These are phyloP conservation scores for Sinhomidia bicolor DNA, from an alignment of 2,888 invertebrate genomes.

Conservation along the genomic window DNA sequence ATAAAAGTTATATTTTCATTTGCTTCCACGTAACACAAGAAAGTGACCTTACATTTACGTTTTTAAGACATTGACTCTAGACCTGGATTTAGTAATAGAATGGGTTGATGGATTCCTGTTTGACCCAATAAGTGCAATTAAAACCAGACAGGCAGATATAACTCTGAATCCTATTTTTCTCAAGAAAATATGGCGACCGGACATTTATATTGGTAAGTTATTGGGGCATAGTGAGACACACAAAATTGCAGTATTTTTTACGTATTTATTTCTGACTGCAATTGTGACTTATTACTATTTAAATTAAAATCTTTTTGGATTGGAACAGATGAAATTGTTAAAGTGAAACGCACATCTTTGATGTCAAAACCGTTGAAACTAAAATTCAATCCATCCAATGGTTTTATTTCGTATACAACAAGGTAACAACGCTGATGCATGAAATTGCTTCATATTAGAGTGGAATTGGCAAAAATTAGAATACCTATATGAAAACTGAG, in stretches of 20 bases:
- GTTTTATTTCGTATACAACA: conserved; percentile 75
- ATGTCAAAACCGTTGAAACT: conserved; percentile 72
- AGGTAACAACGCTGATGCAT: too few species aligned
- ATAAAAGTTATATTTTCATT: neutral
- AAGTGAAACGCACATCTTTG: conserved; percentile 67
- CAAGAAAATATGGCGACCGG: conserved; percentile 75
- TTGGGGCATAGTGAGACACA: conserved; percentile 41
- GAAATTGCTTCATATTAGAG: too few species aligned
- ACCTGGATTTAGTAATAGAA: conserved; percentile 74
- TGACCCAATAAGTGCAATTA: conserved; percentile 63
- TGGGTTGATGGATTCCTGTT: conserved; percentile 73
- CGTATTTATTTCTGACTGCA: too few species aligned
- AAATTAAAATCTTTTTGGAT: too few species aligned
- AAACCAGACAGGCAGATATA: conserved; percentile 40
- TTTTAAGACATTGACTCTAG: conserved; percentile 67
- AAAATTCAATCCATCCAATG: conserved; percentile 70
- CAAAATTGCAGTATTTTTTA: too few species aligned
- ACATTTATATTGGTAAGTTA: conserved; percentile 74
- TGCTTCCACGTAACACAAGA: neutral
- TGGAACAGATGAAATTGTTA: conserved; percentile 71
- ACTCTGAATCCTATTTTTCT: conserved; percentile 73
- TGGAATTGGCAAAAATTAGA: too few species aligned
- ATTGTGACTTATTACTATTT: too few species aligned
- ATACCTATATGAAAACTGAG: too few species aligned
- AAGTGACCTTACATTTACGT: neutral